These are phyloP conservation scores for Sibirionetta formosa DNA, from an alignment of 2,797 vertebrate species.

Conservation along the genomic window DNA sequence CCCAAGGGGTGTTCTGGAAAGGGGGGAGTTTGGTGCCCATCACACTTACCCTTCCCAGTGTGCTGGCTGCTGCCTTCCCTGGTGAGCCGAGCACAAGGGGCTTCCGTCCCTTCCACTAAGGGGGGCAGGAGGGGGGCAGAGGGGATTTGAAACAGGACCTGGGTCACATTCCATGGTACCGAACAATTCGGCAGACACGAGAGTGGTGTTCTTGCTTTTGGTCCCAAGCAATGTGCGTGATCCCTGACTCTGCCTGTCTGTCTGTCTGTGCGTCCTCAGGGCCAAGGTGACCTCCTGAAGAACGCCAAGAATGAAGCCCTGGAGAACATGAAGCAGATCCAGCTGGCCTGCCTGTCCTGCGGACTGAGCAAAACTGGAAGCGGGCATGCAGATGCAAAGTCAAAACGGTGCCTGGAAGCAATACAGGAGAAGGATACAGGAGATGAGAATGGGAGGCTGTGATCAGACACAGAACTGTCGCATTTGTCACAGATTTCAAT, in stretches of 20 bases:
- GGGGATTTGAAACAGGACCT: not conserved
- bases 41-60: not conserved
- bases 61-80: not conserved
- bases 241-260: constrained; percentile 34
- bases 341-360: constrained; percentile 92
- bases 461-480: not conserved
- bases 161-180: not conserved
- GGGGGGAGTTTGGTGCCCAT: not conserved
- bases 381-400: constrained; percentile 67
- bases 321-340: constrained; percentile 95
- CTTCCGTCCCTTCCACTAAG: not conserved
- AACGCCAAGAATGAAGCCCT: constrained; percentile 93
- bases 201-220: not conserved
- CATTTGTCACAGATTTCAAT: constrained; percentile 29
- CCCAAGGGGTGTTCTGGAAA: not conserved
- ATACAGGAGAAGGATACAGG: constrained; percentile 83
- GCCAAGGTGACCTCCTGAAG: constrained; percentile 94
- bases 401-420: constrained; percentile 82
- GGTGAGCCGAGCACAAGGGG: not conserved
- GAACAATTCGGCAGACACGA: not conserved
- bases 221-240: fast-evolving
- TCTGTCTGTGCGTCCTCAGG: constrained; percentile 81
- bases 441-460: constrained; percentile 82
- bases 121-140: not conserved
- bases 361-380: constrained; percentile 86